phyloP scores from a whole-genome alignment of 2,888 invertebrate species.

The Lordiphosa fenestrarum region DNA sequence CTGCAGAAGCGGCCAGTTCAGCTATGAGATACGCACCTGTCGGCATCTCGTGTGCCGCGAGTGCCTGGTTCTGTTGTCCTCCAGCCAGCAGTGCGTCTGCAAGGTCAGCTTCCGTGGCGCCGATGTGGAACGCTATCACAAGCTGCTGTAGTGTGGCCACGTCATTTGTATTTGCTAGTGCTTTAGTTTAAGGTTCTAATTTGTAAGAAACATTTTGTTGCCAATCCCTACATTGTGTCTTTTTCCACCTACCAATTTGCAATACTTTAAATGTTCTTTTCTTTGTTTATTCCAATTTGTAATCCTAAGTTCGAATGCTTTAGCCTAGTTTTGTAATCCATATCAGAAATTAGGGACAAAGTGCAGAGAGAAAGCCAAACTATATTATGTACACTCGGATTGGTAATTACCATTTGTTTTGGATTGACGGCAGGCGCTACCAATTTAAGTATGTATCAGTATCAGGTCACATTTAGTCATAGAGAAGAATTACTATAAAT shows the following conservation, averaged over 20 bases:
- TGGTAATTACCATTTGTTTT: conserved; percentile 13
- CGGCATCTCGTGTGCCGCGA: conserved; percentile 83
- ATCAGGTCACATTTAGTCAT: conserved; percentile 69
- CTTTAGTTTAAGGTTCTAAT: conserved; percentile 3
- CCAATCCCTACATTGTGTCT: conserved; percentile 11
- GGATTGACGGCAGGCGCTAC: conserved; percentile 27
- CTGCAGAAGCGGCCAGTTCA: conserved; percentile 81
- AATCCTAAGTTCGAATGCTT: conserved; percentile 34
- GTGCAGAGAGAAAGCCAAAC: conserved; percentile 65
- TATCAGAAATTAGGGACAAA: too few relatives aligned
- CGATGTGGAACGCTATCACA: conserved; percentile 80
- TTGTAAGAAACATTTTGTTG: conserved; percentile 7
- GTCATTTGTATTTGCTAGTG: conserved; percentile 3
- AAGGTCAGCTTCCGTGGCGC: conserved; percentile 77
- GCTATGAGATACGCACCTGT: conserved; percentile 84
- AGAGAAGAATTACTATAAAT: conserved; percentile 39
- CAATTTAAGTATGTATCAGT: conserved; percentile 62
- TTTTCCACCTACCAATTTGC: conserved; percentile 9
- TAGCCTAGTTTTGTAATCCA: conserved; percentile 48
- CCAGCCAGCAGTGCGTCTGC: conserved; percentile 79
- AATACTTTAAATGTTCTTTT: conserved; percentile 6
- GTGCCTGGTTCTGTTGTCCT: conserved; percentile 79
- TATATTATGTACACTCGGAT: conserved; percentile 50
- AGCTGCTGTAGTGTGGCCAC: conserved; percentile 61
- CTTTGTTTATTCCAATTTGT: conserved; percentile 10